Evolutionary conservation across 2,888 invertebrate species (phyloP).

Genomic region (Cryptocephalus primarius): DNA sequence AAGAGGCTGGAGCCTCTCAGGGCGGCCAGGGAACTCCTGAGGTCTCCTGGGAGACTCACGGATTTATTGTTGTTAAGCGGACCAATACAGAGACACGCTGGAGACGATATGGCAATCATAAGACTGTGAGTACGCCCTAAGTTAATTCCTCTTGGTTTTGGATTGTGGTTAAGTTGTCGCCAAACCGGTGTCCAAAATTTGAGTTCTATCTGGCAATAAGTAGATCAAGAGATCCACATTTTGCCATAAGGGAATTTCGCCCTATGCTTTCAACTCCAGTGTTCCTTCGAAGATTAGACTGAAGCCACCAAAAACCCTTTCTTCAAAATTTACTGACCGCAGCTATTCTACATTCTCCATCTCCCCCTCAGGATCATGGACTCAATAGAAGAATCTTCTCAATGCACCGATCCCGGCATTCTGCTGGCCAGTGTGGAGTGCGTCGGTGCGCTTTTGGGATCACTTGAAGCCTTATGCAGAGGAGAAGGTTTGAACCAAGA

Average conservation of each 20-base stretch:
- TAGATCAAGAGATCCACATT: no score
- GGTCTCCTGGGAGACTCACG: slow-evolving; percentile 68
- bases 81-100: slow-evolving; percentile 51
- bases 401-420: slow-evolving; percentile 63
- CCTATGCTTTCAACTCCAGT: no score
- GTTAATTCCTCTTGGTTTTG: no score
- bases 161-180: no score
- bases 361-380: slow-evolving; percentile 64
- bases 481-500: slow-evolving; percentile 60
- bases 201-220: no score
- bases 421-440: slow-evolving; percentile 74
- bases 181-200: no score
- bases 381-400: slow-evolving; percentile 86
- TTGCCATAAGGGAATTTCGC: no score
- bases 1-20: slow-evolving; percentile 78
- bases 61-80: slow-evolving; percentile 53
- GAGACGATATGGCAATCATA: slow-evolving; percentile 73
- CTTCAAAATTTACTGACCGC: no score
- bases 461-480: slow-evolving; percentile 68
- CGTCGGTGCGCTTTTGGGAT: slow-evolving; percentile 70
- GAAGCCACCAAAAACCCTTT: no score
- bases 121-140: slow-evolving; percentile 49
- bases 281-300: no score
- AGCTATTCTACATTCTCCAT: no score
- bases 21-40: slow-evolving; percentile 69